Base-by-base conservation (phyloP, 1,140 invertebrate genomes). In the Calliphora vicina region DNA sequence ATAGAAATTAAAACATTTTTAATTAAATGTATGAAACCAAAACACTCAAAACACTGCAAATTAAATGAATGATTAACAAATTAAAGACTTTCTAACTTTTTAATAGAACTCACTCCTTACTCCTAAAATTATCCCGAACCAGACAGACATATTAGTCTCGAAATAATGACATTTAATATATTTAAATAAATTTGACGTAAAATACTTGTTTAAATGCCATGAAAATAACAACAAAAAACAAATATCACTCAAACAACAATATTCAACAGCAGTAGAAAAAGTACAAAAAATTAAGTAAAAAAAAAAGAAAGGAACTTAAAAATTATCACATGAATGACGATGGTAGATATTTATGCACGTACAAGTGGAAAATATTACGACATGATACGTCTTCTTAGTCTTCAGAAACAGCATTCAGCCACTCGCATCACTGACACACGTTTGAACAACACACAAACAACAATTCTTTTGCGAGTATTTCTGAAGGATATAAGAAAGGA, bases 11-110 rank as follows among this genome's bases (percentile, higher is more conserved):
- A 50, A 50, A 13, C 45, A 12, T 50, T 45, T 45, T 50, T 13
- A 17, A 15, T 50, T n/a, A n/a, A n/a, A n/a, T n/a, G n/a, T n/a
- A n/a, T n/a, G n/a, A n/a, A 50, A 50, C 45, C 1, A 6, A 35
- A 35, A 17, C 3, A 50, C 1, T 20, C n/a, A 67, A 67, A 67
- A 35, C 35, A 35, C 25, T 67, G 25, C 61, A 67, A 67, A 67
- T 67, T 67, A 67, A 67, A 67, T 23, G n/a, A 25, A 67, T n/a
- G 61, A 67, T 67, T 67, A 67, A 67, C 50, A 57, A 67, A 67
- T 67, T 67, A 67, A 67, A 67, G 50, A 23, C 61, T 67, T 67
- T 67, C 6, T 10, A 20, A 67, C n/a, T 23, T 67, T 57, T 57
- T 57, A 12, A 9, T 67, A 23, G 5, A 67, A 0, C n/a, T 23